A percentile compares a stretch with the other conserved stretches of the same genome.
phyloP scores from a whole-genome alignment of 2,888 invertebrate genomes.

The Torymus auratus region DNA sequence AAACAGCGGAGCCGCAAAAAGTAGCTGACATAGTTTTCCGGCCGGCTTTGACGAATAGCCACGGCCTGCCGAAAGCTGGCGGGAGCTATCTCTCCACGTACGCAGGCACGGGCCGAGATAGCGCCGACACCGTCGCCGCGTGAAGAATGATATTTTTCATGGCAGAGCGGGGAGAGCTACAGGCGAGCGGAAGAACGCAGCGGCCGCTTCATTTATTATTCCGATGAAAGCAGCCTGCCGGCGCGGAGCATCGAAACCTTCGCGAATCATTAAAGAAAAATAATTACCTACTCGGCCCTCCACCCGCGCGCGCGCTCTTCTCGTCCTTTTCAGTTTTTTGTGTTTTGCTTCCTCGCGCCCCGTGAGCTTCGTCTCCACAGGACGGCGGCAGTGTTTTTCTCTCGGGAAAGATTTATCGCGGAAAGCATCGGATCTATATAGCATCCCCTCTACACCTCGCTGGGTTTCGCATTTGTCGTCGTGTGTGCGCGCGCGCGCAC shows the following conservation, averaged over 20 bases:
- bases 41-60: slow-evolving; percentile 67
- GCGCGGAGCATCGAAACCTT: slow-evolving; percentile 63
- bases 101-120: slow-evolving; percentile 37
- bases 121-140: slow-evolving; percentile 52
- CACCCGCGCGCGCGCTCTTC: not conserved
- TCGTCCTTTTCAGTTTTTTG: not conserved
- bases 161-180: slow-evolving; percentile 64
- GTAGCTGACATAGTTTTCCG: slow-evolving; percentile 64
- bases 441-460: not conserved
- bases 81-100: slow-evolving; percentile 59
- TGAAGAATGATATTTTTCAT: slow-evolving; percentile 66
- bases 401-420: slow-evolving; percentile 34
- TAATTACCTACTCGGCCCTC: slow-evolving; percentile 50
- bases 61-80: slow-evolving; percentile 17
- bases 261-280: slow-evolving; percentile 67
- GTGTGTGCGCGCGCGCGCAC: too few species aligned
- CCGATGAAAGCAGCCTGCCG: slow-evolving; percentile 60
- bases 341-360: not conserved
- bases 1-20: slow-evolving; percentile 59
- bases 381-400: not conserved
- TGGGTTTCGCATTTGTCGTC: not conserved
- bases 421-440: not conserved
- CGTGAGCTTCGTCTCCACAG: not conserved
- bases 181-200: slow-evolving; percentile 38
- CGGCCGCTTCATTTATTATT: slow-evolving; percentile 68